phyloP scores from a whole-genome alignment of 2,113 vertebrate species.

The Dicerorhinus sumatrensis region DNA sequence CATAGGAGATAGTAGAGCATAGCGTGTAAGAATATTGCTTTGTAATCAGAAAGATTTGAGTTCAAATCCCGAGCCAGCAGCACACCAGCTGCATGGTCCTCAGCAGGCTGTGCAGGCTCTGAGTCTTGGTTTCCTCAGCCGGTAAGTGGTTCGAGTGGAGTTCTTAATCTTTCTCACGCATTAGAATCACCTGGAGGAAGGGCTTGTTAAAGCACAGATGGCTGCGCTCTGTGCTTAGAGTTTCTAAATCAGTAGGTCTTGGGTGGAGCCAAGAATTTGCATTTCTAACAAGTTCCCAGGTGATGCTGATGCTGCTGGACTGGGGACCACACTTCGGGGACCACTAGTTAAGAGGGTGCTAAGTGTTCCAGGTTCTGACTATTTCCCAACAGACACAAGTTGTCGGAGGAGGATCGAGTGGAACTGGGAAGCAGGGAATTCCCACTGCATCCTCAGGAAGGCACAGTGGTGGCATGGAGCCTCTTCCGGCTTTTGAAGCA shows the following conservation, averaged over 20 bases:
- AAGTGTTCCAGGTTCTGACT: neutral
- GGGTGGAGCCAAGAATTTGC: neutral
- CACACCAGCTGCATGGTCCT: neutral
- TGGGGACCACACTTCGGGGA: neutral
- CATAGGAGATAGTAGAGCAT: neutral
- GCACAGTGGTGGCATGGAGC: neutral
- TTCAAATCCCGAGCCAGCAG: neutral
- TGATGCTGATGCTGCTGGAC: neutral
- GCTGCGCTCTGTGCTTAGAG: neutral
- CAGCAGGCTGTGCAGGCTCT: conserved; percentile 4
- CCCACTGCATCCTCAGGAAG: neutral
- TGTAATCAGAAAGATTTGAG: neutral
- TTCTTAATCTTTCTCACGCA: neutral
- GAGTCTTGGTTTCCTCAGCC: conserved; percentile 36
- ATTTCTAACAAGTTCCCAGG: neutral
- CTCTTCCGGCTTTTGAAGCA: neutral
- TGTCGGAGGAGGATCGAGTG: neutral
- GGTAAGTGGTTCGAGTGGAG: neutral
- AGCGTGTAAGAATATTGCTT: neutral
- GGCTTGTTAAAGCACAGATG: neutral
- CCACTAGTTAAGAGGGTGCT: neutral
- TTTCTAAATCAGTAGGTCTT: neutral
- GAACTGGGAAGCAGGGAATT: neutral
- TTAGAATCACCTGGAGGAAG: neutral
- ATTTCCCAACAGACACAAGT: neutral